A percentile compares a stretch with the other conserved stretches of the same genome.
These are phyloP conservation scores for Rhizoglyphus robini DNA, from an alignment of 1,140 invertebrate species.

Conservation along the genomic window DNA sequence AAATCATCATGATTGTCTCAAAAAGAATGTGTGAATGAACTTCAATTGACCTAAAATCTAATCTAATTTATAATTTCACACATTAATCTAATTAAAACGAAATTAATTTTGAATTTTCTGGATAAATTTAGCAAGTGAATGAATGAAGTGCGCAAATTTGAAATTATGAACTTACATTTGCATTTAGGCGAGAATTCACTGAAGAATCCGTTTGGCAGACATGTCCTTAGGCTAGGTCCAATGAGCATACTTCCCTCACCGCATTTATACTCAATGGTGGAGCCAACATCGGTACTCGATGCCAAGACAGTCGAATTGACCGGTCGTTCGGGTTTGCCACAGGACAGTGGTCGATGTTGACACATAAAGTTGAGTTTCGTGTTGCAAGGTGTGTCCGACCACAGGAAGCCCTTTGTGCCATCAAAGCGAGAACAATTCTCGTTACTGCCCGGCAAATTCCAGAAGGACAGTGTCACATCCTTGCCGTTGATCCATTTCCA, in stretches of 20 bases:
- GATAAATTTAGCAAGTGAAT: too few species aligned
- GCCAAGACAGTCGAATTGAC: slow-evolving; percentile 75
- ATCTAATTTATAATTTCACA: too few species aligned
- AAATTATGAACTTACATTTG: slow-evolving; percentile 77
- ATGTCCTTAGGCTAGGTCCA: slow-evolving; percentile 64
- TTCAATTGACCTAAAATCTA: too few species aligned
- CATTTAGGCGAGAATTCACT: slow-evolving; percentile 84
- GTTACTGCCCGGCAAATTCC: slow-evolving; percentile 67
- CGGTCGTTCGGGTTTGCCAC: slow-evolving; percentile 75
- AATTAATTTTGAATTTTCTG: too few species aligned
- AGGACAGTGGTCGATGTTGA: slow-evolving; percentile 78
- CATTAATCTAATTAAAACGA: too few species aligned
- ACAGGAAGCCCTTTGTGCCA: slow-evolving; percentile 82
- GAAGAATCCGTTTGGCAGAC: slow-evolving; percentile 79
- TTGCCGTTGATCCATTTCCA: slow-evolving; percentile 75
- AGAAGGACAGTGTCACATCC: slow-evolving; percentile 77
- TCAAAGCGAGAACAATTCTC: slow-evolving; percentile 80
- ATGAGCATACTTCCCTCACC: slow-evolving; percentile 70
- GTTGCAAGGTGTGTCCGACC: slow-evolving; percentile 81
- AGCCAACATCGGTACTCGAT: slow-evolving; percentile 58
- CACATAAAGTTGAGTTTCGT: slow-evolving; percentile 77
- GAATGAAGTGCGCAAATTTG: too few species aligned
- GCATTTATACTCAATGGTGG: slow-evolving; percentile 70
- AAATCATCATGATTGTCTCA: too few species aligned
- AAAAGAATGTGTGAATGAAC: too few species aligned